A percentile compares a stretch with the other conserved stretches of the same genome.
Evolutionary conservation across 1,140 invertebrate genomes (phyloP).

Genomic region (Rhagoletis pomonella): DNA sequence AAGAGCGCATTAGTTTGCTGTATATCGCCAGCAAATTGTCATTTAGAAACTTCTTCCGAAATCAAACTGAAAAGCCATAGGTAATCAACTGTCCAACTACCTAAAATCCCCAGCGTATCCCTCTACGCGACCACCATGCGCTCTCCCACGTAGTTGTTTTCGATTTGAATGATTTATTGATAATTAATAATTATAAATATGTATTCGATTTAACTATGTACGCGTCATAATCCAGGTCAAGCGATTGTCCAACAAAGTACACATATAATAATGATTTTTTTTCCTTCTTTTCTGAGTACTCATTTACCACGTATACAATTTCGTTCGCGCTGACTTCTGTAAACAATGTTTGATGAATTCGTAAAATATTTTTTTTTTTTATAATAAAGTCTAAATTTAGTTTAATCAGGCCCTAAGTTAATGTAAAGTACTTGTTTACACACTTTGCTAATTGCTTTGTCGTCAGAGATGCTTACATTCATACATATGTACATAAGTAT

Average conservation of each 20-base stretch:
- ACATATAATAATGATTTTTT: not conserved
- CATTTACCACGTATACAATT: not conserved
- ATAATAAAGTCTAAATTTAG: not conserved
- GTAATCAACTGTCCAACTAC: too few species aligned
- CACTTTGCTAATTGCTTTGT: not conserved
- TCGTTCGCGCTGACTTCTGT: not conserved
- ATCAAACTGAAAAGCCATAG: too few species aligned
- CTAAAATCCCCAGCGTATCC: too few species aligned
- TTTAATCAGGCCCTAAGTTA: not conserved
- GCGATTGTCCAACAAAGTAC: not conserved
- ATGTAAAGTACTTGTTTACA: constrained; percentile 18
- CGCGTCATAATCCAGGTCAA: not conserved
- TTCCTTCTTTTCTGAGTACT: not conserved
- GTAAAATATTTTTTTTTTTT: not conserved
- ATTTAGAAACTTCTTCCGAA: too few species aligned
- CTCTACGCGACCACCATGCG: too few species aligned
- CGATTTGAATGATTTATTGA: too few species aligned
- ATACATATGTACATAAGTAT: too few species aligned
- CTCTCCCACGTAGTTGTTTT: too few species aligned
- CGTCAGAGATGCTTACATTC: not conserved
- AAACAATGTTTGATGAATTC: not conserved
- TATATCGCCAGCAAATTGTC: too few species aligned
- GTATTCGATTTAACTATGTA: not conserved
- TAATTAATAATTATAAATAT: too few species aligned
- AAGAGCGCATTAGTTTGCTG: too few species aligned